phyloP scores from a whole-genome alignment of 2,888 invertebrate genomes.

The Rhagonycha lutea region DNA sequence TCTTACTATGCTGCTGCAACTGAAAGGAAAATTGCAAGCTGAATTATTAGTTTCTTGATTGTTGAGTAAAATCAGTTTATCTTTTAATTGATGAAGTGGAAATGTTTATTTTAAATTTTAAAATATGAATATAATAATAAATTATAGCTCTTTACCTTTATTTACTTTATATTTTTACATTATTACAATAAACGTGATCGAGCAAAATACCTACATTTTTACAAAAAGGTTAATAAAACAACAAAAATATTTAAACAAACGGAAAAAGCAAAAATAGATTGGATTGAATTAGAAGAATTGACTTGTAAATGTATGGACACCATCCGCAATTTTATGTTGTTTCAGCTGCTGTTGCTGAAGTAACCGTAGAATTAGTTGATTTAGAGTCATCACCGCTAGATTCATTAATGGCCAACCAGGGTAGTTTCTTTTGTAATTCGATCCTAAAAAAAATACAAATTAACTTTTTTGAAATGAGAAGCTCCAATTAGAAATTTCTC shows the following conservation, averaged over 20 bases:
- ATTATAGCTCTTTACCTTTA: not conserved
- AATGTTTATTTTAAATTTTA: not conserved
- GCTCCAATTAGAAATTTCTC: not conserved
- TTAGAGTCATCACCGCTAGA: conserved; percentile 60
- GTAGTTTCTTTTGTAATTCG: conserved; percentile 79
- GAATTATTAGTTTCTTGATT: not conserved
- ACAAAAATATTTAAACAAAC: not conserved
- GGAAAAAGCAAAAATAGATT: not conserved
- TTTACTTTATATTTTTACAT: not conserved
- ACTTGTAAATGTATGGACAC: not conserved
- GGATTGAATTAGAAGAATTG: not conserved
- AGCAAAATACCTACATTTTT: not conserved
- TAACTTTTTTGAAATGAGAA: not conserved
- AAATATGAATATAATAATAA: not conserved
- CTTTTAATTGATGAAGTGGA: not conserved
- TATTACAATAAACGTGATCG: not conserved
- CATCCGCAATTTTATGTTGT: not conserved
- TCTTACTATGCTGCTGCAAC: not conserved
- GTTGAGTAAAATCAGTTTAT: not conserved
- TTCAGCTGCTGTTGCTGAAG: conserved; percentile 41
- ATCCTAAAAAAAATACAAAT: conserved; percentile 56
- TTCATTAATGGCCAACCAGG: conserved; percentile 76
- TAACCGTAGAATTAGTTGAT: conserved; percentile 61
- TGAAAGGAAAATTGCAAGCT: not conserved
- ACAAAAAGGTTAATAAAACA: not conserved